Percentiles rank a stretch among this genome's conserved stretches.
These are phyloP conservation scores for Pangasius larnaudii DNA, from an alignment of 2,797 vertebrate genomes.

Conservation along the genomic window DNA sequence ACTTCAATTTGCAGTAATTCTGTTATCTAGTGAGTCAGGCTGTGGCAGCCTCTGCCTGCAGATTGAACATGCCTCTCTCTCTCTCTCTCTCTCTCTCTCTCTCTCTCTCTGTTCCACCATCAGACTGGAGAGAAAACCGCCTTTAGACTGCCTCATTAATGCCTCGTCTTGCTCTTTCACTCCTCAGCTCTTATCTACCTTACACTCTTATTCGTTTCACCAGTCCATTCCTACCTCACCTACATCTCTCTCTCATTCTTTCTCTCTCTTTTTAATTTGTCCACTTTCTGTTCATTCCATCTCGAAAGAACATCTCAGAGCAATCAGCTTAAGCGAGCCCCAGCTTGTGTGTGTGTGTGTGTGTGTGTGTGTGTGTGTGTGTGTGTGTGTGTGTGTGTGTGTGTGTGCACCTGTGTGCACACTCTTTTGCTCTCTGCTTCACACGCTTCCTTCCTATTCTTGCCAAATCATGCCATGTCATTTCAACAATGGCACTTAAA, in stretches of 20 bases:
- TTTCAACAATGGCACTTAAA: slow-evolving; percentile 22
- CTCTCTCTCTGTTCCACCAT: background rate
- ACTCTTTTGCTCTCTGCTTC: background rate
- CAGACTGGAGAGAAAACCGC: slow-evolving; percentile 6
- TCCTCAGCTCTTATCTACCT: slow-evolving; percentile 26
- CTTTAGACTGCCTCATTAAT: slow-evolving; percentile 39
- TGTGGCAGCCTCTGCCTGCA: slow-evolving; percentile 60
- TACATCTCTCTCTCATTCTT: background rate
- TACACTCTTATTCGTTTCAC: slow-evolving; percentile 23
- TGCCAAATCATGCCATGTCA: background rate
- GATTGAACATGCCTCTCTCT: slow-evolving; percentile 58
- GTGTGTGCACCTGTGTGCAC: background rate
- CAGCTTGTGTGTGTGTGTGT: slow-evolving; percentile 7
- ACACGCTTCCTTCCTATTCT: background rate
- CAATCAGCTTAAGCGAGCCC: slow-evolving; percentile 13
- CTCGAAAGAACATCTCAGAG: slow-evolving; percentile 15
- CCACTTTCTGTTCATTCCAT: slow-evolving; percentile 5
- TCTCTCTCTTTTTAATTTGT: background rate
- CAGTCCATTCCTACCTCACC: background rate
- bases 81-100: slow-evolving; percentile 11
- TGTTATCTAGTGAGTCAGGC: slow-evolving; percentile 72
- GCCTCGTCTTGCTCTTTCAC: slow-evolving; percentile 32
- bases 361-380: slow-evolving; percentile 20
- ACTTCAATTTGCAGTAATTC: slow-evolving; percentile 79
- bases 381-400: background rate